Percentiles rank a stretch among this genome's conserved stretches.
Evolutionary conservation across 2,113 vertebrate genomes (phyloP).

Genomic region (crab-eating macaque (Macaca fascicularis)): T2T-MFA8v1.1 NC_088395.1:161295001-161295500

Average conservation of each 20-base stretch:
- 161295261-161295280: neutral
- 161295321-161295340: neutral
- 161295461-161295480: neutral
- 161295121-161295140: neutral
- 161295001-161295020: neutral
- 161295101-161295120: neutral
- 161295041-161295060: neutral
- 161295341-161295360: too few species aligned
- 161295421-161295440: neutral
- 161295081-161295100: neutral
- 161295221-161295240: neutral
- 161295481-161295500: too few species aligned
- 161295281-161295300: neutral
- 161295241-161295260: neutral
- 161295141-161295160: neutral
- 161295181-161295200: neutral
- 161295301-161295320: neutral
- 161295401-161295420: neutral
- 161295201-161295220: neutral
- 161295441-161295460: neutral
- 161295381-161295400: too few species aligned
- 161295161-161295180: neutral
- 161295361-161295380: neutral
- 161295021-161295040: neutral
- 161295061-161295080: neutral